Evolutionary conservation across 2,888 invertebrate genomes (phyloP).

Genomic region (Mythimna vitellina): DNA sequence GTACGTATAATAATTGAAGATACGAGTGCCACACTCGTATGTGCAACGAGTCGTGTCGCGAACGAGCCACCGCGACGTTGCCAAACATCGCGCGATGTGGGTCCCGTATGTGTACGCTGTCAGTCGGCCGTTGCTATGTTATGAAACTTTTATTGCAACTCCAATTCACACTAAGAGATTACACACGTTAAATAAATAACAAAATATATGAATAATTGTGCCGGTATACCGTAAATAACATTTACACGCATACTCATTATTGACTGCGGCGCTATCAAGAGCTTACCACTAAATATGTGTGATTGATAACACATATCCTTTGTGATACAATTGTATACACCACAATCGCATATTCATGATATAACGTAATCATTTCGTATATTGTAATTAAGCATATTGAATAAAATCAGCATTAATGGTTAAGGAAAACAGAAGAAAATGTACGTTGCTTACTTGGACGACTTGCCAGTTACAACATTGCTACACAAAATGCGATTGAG

Average conservation of each 20-base stretch:
- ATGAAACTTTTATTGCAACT: conserved; percentile 69
- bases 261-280: conserved; percentile 16
- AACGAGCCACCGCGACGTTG: conserved; percentile 78
- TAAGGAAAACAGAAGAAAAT: conserved; percentile 3
- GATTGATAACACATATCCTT: conserved; percentile 19
- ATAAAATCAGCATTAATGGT: conserved; percentile 4
- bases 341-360: not conserved
- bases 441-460: conserved; percentile 29
- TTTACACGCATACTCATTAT: conserved; percentile 12
- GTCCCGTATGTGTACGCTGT: conserved; percentile 71
- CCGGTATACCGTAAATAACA: conserved; percentile 25
- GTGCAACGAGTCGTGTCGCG: conserved; percentile 76
- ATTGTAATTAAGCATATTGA: conserved; percentile 1
- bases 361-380: not conserved
- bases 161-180: conserved; percentile 50
- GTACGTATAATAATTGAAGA: conserved; percentile 76
- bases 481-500: conserved; percentile 1
- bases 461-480: conserved; percentile 12
- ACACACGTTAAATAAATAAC: conserved; percentile 46
- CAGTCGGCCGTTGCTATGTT: conserved; percentile 73
- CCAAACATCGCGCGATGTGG: conserved; percentile 78
- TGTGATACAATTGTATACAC: not conserved
- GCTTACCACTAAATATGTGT: conserved; percentile 29
- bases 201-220: conserved; percentile 19
- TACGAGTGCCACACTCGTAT: conserved; percentile 77